Percentiles rank a stretch among this genome's conserved stretches.
phyloP scores from a whole-genome alignment of 2,797 vertebrate genomes.

The Choloepus didactylus region DNA sequence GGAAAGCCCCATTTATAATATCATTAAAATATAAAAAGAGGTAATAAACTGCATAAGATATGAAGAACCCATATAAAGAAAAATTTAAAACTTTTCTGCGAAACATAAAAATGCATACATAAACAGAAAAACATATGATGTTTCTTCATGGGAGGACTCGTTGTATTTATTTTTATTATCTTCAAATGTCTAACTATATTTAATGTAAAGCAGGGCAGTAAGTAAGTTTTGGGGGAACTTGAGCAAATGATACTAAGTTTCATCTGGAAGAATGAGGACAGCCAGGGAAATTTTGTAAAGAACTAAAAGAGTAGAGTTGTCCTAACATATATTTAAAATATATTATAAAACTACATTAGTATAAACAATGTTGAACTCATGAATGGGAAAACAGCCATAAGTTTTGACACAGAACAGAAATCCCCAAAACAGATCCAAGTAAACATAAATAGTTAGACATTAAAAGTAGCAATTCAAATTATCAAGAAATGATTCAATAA shows the following conservation, averaged over 20 bases:
- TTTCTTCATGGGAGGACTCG: background rate
- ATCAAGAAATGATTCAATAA: background rate
- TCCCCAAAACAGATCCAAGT: background rate
- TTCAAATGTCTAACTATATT: background rate
- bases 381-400: background rate
- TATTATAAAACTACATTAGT: background rate
- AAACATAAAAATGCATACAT: background rate
- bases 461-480: background rate
- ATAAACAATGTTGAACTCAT: background rate
- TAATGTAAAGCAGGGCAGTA: background rate
- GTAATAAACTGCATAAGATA: background rate
- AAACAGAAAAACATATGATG: background rate
- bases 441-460: background rate
- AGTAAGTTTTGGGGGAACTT: background rate
- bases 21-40: slow-evolving; percentile 1
- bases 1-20: background rate
- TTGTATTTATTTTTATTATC: background rate
- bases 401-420: background rate
- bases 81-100: background rate
- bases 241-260: background rate
- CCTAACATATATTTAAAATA: background rate
- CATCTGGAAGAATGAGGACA: background rate
- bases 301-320: background rate
- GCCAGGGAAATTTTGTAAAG: background rate
- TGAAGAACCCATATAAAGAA: background rate